Evolutionary conservation across 2,888 invertebrate species (phyloP).

Genomic region (Nectonema munidae): DNA sequence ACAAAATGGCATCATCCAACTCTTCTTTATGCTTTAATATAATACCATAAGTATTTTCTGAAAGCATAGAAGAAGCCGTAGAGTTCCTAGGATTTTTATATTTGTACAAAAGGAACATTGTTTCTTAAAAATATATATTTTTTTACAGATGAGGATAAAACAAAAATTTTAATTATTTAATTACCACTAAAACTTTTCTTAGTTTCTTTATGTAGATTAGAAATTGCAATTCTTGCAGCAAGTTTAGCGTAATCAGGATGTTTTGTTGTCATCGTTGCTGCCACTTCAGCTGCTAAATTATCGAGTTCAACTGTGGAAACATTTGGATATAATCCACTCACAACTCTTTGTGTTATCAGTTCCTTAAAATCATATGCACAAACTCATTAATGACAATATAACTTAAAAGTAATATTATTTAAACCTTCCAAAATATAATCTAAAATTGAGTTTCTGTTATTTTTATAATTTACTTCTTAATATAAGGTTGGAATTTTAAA

Average conservation of each 20-base stretch:
- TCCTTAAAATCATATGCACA: conserved; percentile 21
- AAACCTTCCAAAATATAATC: too few relatives aligned
- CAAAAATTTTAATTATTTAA: conserved; percentile 11
- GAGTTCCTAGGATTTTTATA: conserved; percentile 38
- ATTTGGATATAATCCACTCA: conserved; percentile 67
- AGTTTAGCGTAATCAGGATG: conserved; percentile 64
- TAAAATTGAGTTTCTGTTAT: too few relatives aligned
- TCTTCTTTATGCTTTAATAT: conserved; percentile 50
- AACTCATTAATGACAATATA: too few relatives aligned
- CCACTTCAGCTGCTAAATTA: conserved; percentile 83
- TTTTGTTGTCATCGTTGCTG: conserved; percentile 82
- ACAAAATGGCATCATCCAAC: conserved; percentile 70
- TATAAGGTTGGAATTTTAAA: too few relatives aligned
- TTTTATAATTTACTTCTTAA: too few relatives aligned
- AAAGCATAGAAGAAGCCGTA: conserved; percentile 46
- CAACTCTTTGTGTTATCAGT: conserved; percentile 36
- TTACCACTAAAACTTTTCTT: conserved; percentile 42
- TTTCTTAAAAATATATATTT: conserved; percentile 32
- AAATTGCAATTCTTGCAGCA: conserved; percentile 50
- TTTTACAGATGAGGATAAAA: background rate
- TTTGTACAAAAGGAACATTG: conserved; percentile 49
- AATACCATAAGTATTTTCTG: conserved; percentile 42
- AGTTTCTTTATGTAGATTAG: conserved; percentile 89
- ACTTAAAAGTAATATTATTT: too few relatives aligned
- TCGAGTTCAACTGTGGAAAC: conserved; percentile 86